These are phyloP conservation scores for Enteromius thamalakanensis DNA, from an alignment of 2,797 vertebrate genomes.

Conservation along the genomic window DNA sequence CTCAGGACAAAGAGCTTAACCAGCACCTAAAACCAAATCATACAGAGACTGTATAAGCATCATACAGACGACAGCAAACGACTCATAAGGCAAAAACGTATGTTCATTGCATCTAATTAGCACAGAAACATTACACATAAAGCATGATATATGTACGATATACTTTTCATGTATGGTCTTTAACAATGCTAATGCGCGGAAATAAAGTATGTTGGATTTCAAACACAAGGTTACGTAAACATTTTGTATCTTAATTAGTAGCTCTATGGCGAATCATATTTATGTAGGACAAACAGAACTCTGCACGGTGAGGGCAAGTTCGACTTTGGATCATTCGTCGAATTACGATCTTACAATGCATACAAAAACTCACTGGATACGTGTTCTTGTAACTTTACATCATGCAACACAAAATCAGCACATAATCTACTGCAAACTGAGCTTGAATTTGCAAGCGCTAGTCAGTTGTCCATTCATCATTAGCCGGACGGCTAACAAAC, in stretches of 20 bases:
- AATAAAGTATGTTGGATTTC: neutral
- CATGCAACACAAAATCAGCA: neutral
- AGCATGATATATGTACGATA: neutral
- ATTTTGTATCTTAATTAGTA: neutral
- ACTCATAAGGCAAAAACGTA: neutral
- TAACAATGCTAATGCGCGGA: neutral
- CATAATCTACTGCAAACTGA: neutral
- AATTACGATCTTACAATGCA: neutral
- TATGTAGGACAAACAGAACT: neutral
- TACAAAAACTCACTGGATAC: neutral
- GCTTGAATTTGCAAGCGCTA: neutral
- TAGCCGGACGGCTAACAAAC: conserved; percentile 44
- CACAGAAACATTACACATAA: neutral
- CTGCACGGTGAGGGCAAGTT: neutral
- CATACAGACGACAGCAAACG: neutral
- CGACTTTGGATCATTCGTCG: neutral
- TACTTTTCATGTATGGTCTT: neutral
- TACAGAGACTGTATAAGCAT: neutral
- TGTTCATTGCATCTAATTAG: neutral
- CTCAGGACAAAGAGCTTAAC: conserved; percentile 54
- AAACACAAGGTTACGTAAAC: neutral
- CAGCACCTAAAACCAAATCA: conserved; percentile 54
- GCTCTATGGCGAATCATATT: neutral
- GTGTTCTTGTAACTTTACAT: neutral
- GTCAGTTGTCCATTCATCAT: conserved; percentile 32